These are phyloP conservation scores for Heliconius hermathena DNA, from an alignment of 1,140 invertebrate species.

Conservation along the genomic window DNA sequence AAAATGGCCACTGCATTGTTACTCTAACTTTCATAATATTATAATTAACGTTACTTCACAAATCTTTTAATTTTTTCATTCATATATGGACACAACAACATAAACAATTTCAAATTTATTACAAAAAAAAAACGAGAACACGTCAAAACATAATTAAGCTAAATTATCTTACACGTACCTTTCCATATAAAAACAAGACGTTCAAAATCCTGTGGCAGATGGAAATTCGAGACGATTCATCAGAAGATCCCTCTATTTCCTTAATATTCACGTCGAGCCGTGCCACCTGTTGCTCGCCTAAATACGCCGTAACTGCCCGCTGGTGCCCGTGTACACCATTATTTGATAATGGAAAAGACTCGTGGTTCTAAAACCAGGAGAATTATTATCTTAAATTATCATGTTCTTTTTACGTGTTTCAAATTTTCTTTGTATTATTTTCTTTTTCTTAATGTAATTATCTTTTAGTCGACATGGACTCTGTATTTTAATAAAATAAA, in stretches of 20 bases:
- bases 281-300: conserved; percentile 42
- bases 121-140: not conserved
- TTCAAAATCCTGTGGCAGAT: not conserved
- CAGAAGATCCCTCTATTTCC: conserved; percentile 35
- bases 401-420: not conserved
- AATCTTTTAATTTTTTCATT: no score
- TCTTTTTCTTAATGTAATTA: not conserved
- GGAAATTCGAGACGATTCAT: conserved; percentile 36
- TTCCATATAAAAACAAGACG: conserved; percentile 8
- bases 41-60: no score
- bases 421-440: not conserved
- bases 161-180: not conserved
- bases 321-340: conserved; percentile 36
- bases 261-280: conserved; percentile 37
- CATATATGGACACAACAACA: no score
- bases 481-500: no score
- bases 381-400: not conserved
- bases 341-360: conserved; percentile 32
- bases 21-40: no score
- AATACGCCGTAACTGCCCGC: conserved; percentile 38
- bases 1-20: no score
- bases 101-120: not conserved
- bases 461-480: not conserved
- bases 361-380: not conserved
- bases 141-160: not conserved